A percentile compares a stretch with the other conserved stretches of the same genome.
phyloP scores from a whole-genome alignment of 2,797 vertebrate species.

The Molossus molossus region DNA sequence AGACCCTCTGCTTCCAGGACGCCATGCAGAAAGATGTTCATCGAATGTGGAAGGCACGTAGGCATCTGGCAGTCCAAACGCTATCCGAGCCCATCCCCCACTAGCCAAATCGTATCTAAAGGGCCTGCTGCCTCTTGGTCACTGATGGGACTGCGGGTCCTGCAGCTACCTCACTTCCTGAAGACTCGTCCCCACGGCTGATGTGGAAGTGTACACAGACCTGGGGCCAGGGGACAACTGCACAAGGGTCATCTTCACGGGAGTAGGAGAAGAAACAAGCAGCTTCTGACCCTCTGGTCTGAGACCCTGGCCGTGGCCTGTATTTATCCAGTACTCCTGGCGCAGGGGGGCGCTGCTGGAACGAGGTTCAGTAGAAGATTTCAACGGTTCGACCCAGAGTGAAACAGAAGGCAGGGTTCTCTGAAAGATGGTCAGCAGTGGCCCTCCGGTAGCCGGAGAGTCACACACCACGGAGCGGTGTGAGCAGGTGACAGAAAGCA shows the following conservation, averaged over 20 bases:
- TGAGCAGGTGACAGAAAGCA: not conserved
- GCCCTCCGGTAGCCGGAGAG: not conserved
- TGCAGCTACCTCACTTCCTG: not conserved
- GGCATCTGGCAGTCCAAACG: too few species aligned
- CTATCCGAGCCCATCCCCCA: not conserved
- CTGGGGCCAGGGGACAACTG: too few species aligned
- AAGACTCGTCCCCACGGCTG: not conserved
- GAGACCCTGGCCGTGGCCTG: too few species aligned
- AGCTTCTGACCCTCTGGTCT: too few species aligned
- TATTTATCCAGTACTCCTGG: too few species aligned
- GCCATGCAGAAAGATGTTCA: too few species aligned
- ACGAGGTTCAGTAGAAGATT: not conserved
- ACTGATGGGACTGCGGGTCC: not conserved
- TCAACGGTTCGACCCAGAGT: not conserved
- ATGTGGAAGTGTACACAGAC: too few species aligned
- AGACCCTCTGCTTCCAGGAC: not conserved
- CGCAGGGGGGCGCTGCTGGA: not conserved
- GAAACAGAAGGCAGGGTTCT: not conserved
- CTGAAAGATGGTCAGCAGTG: not conserved
- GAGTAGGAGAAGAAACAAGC: too few species aligned
- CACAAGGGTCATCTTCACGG: too few species aligned
- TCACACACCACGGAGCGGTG: not conserved
- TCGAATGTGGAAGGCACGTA: not conserved
- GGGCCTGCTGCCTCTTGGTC: not conserved
- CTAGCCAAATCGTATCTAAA: not conserved